These are phyloP conservation scores for Cyprinodon diabolis DNA, from an alignment of 2,797 vertebrate genomes.

Conservation along the genomic window DNA sequence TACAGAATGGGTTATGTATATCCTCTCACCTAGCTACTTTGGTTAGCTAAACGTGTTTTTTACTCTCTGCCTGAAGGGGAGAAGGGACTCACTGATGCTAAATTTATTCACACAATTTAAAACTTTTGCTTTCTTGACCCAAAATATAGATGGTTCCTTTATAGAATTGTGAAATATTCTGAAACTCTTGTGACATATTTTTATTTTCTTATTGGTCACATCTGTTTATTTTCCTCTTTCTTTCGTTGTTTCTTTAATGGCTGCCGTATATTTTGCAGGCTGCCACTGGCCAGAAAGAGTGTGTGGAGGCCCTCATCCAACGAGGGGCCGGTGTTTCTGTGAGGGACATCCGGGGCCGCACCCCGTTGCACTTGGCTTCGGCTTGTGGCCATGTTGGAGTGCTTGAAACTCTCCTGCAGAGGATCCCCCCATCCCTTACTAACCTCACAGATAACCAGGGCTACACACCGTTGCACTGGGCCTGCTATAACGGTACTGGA, in stretches of 20 bases:
- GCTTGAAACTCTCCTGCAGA: slow-evolving; percentile 88
- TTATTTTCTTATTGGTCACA: background rate
- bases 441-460: slow-evolving; percentile 90
- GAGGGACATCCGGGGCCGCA: slow-evolving; percentile 87
- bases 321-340: slow-evolving; percentile 86
- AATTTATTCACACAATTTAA: background rate
- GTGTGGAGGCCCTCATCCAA: slow-evolving; percentile 92
- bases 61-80: background rate
- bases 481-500: slow-evolving; percentile 92
- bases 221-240: background rate
- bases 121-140: background rate
- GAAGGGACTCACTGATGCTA: background rate
- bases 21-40: background rate
- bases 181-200: fast-evolving
- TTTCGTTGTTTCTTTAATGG: background rate
- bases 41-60: background rate
- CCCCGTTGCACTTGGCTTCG: slow-evolving; percentile 92
- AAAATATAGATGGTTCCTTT: background rate
- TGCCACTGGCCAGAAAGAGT: slow-evolving; percentile 92
- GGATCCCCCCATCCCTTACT: slow-evolving; percentile 75
- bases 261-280: slow-evolving; percentile 75
- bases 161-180: background rate
- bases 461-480: slow-evolving; percentile 97
- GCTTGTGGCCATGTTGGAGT: slow-evolving; percentile 90
- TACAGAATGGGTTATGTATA: background rate